These are phyloP conservation scores for Sinocyclocheilus anshuiensis DNA, from an alignment of 2,113 vertebrate species.

Conservation along the genomic window DNA sequence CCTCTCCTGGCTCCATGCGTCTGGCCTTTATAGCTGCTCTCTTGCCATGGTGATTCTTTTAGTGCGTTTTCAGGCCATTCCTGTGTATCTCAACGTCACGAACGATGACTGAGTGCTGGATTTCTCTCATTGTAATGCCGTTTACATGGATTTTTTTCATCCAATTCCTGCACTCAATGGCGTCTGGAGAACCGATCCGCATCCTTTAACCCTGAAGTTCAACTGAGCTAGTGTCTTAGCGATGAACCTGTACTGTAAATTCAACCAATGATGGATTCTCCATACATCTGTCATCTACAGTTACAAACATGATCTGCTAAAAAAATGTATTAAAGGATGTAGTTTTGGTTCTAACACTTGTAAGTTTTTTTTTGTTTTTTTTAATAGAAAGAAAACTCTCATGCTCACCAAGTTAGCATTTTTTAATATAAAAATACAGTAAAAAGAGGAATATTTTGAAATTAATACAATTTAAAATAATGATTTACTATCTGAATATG, in stretches of 20 bases:
- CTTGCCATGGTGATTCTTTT: slow-evolving; percentile 50
- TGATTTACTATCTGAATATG: not conserved
- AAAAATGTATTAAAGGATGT: not conserved
- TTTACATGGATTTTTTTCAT: slow-evolving; percentile 77
- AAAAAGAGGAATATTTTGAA: not conserved
- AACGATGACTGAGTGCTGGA: slow-evolving; percentile 75
- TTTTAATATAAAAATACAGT: not conserved
- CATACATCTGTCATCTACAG: not conserved
- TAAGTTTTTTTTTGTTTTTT: too few relatives aligned
- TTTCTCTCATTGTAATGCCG: slow-evolving; percentile 72
- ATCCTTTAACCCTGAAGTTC: slow-evolving; percentile 70
- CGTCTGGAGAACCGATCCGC: slow-evolving; percentile 73
- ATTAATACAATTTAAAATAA: not conserved
- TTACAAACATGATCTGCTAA: not conserved
- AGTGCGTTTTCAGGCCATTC: slow-evolving; percentile 56
- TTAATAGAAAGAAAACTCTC: not conserved
- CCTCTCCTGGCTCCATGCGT: slow-evolving; percentile 29
- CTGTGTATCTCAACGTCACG: slow-evolving; percentile 68
- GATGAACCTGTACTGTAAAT: slow-evolving; percentile 10
- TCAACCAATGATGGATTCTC: not conserved
- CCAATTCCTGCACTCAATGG: slow-evolving; percentile 71
- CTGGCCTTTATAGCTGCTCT: slow-evolving; percentile 41
- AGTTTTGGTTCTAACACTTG: not conserved
- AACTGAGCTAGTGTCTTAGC: not conserved
- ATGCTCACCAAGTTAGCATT: not conserved